Percentiles rank a stretch among this genome's conserved stretches.
phyloP scores from a whole-genome alignment of 2,888 invertebrate species.

The Caenorhabditis sp. region DNA sequence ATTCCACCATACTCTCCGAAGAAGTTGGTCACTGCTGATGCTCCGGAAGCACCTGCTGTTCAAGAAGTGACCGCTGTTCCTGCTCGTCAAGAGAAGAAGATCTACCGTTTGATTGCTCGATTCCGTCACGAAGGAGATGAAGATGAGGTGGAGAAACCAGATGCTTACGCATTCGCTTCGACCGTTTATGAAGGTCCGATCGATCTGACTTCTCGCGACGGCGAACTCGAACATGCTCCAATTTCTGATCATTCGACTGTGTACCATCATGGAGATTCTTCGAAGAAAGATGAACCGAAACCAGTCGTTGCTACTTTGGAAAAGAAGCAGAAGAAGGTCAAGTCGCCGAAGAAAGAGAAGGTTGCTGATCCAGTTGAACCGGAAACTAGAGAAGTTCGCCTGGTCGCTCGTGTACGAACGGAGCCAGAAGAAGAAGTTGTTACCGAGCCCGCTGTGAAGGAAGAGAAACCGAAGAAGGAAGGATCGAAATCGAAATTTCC shows the following conservation, averaged over 20 bases:
- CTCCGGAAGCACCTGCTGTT: too few relatives aligned
- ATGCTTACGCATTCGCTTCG: conserved; percentile 39
- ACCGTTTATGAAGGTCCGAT: conserved; percentile 55
- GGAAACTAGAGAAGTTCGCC: conserved; percentile 41
- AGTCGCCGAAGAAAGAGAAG: conserved; percentile 14
- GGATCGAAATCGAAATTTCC: conserved; percentile 4
- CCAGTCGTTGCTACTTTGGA: conserved; percentile 20
- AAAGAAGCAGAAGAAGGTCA: conserved; percentile 32
- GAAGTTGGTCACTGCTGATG: neutral
- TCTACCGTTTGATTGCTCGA: conserved; percentile 45
- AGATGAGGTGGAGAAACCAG: conserved; percentile 56
- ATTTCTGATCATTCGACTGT: conserved; percentile 47
- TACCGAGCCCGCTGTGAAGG: neutral
- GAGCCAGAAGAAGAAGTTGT: conserved; percentile 20
- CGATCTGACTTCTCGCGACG: conserved; percentile 41
- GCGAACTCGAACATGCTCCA: conserved; percentile 57
- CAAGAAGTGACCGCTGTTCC: neutral
- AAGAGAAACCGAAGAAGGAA: conserved; percentile 29
- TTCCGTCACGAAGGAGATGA: conserved; percentile 66
- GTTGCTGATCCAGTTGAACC: conserved; percentile 18
- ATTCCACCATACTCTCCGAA: conserved; percentile 38
- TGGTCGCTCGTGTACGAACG: conserved; percentile 41
- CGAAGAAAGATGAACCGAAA: conserved; percentile 29
- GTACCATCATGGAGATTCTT: conserved; percentile 65
- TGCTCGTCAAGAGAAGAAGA: conserved; percentile 10